Conservation (phyloP, 2,797 vertebrate species). For the Hydrolagus colliei region DNA sequence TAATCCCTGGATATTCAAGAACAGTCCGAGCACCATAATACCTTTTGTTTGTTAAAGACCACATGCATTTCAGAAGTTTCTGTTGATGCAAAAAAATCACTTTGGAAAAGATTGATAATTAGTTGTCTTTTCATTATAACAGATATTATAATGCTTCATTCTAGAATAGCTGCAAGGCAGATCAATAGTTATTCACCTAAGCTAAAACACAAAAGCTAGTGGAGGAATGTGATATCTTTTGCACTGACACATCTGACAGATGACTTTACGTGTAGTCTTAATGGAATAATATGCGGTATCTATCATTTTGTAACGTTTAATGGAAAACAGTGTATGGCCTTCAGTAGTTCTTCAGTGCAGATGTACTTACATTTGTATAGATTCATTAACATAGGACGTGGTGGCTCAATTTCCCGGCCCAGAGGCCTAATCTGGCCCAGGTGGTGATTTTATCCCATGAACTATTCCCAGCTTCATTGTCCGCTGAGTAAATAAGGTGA, state of each 20-base stretch:
- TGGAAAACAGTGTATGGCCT: no score
- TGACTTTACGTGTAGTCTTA: neutral
- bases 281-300: neutral
- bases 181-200: neutral
- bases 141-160: neutral
- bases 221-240: neutral
- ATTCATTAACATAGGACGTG: no score
- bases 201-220: neutral
- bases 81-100: neutral
- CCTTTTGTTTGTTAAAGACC: neutral
- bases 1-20: slow-evolving; percentile 32
- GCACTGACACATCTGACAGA: neutral
- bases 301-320: no score
- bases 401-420: no score
- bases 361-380: no score
- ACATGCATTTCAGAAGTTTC: neutral
- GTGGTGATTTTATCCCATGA: no score
- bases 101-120: neutral
- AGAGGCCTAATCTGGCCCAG: no score
- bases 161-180: neutral
- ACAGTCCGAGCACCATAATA: neutral
- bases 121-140: neutral
- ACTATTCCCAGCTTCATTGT: no score
- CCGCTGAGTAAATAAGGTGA: no score
- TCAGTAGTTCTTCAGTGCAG: no score